These are phyloP conservation scores for Sebastolobus altivelis DNA, from an alignment of 2,797 vertebrate species.

Conservation along the genomic window DNA sequence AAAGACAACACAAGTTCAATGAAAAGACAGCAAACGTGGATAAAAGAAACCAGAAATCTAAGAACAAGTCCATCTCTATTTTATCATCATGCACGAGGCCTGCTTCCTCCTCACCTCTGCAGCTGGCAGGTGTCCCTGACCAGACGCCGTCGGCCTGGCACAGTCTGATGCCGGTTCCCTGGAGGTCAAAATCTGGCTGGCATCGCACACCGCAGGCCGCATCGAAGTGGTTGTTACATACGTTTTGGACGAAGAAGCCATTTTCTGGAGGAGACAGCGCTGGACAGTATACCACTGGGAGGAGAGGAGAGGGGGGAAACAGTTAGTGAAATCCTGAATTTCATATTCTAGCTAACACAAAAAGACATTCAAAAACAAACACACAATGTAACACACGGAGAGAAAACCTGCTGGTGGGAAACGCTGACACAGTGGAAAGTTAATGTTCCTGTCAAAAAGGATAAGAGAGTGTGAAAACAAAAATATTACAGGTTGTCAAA, in stretches of 20 bases:
- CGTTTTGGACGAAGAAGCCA: slow-evolving; percentile 94
- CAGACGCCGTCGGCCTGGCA: slow-evolving; percentile 93
- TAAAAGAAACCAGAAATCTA: not conserved
- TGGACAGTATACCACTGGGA: slow-evolving; percentile 91
- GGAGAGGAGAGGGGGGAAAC: not conserved
- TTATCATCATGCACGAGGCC: not conserved
- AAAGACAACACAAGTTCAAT: not conserved
- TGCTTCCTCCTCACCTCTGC: slow-evolving; percentile 87
- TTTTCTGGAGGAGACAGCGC: slow-evolving; percentile 91
- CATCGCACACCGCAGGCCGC: slow-evolving; percentile 95
- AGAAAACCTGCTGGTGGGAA: slow-evolving; percentile 2
- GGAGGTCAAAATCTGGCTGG: slow-evolving; percentile 91
- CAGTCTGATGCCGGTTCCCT: slow-evolving; percentile 92
- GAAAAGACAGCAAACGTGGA: not conserved
- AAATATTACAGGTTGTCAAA: slow-evolving; percentile 57
- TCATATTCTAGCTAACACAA: slow-evolving; percentile 10
- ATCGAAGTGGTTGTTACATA: slow-evolving; percentile 95
- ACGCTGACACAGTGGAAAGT: slow-evolving; percentile 30
- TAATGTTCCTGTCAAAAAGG: slow-evolving; percentile 45
- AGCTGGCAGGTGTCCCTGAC: slow-evolving; percentile 91
- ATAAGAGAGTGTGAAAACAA: slow-evolving; percentile 38
- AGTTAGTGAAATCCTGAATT: not conserved
- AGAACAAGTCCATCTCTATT: not conserved
- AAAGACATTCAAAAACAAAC: not conserved
- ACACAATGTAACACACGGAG: not conserved